Conservation (phyloP, 2,797 vertebrate genomes). For the Arctocebus calabarensis region DNA sequence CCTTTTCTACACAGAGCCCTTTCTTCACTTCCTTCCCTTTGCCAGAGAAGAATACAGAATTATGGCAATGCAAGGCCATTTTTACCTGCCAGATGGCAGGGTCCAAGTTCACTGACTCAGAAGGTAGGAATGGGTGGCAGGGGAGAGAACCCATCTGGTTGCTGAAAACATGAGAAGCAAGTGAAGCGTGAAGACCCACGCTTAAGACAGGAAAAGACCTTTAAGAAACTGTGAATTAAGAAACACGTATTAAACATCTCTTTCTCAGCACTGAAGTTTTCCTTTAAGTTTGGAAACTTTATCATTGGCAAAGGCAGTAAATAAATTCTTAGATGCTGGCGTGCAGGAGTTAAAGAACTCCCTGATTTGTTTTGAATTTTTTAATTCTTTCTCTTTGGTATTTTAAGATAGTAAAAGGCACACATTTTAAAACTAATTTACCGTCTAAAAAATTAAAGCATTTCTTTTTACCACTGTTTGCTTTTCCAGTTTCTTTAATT, state of each 20-base stretch:
- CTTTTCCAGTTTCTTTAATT: slow-evolving; percentile 91
- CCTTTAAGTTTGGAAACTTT: not conserved
- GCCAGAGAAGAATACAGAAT: not conserved
- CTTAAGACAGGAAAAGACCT: not conserved
- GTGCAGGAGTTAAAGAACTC: slow-evolving; percentile 64
- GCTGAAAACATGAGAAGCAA: not conserved
- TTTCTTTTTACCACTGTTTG: slow-evolving; percentile 89
- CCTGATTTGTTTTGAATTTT: not conserved
- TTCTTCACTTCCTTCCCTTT: not conserved
- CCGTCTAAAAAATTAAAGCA: slow-evolving; percentile 72
- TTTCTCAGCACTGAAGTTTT: not conserved
- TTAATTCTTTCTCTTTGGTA: slow-evolving; percentile 59
- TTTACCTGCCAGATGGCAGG: not conserved
- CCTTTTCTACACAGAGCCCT: not conserved
- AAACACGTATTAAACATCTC: not conserved
- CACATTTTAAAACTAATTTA: slow-evolving; percentile 75
- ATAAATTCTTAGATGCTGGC: slow-evolving; percentile 32
- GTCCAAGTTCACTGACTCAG: not conserved
- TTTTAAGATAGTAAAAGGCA: slow-evolving; percentile 80
- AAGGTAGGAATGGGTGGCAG: not conserved
- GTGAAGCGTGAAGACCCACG: not conserved
- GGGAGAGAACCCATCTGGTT: not conserved
- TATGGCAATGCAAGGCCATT: not conserved
- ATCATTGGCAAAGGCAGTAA: slow-evolving; percentile 18
- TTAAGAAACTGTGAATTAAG: not conserved